Conservation (phyloP, 2,113 vertebrate species). For the Megaceryle maxima region DNA sequence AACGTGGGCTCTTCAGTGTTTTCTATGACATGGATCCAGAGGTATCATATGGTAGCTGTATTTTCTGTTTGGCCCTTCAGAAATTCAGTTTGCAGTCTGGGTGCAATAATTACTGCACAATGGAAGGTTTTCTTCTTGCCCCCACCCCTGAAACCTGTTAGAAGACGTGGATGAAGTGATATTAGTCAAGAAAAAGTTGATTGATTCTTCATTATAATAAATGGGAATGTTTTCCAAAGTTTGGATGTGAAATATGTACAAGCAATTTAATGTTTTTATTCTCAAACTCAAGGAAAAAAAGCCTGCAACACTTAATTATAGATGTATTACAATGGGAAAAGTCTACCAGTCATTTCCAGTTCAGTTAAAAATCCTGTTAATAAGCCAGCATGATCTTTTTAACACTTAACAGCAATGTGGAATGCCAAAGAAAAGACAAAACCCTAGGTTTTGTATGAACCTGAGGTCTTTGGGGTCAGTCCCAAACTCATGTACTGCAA, state of each 20-base stretch:
- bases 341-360: background rate
- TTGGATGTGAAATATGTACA: background rate
- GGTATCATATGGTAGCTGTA: constrained; percentile 67
- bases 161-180: background rate
- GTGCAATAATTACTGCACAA: background rate
- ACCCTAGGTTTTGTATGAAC: background rate
- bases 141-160: background rate
- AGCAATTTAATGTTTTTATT: background rate
- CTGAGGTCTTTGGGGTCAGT: background rate
- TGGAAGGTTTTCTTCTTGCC: background rate
- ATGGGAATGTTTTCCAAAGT: background rate
- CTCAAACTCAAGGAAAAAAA: background rate
- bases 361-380: background rate
- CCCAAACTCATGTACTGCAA: background rate
- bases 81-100: background rate
- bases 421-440: background rate
- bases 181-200: background rate
- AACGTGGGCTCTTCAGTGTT: constrained; percentile 91
- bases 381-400: background rate
- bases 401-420: background rate
- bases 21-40: constrained; percentile 97
- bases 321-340: background rate
- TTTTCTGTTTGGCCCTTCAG: background rate
- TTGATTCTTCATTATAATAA: background rate
- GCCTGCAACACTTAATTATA: background rate